Conservation (phyloP, 2,113 vertebrate genomes). For the Aldabrachelys gigantea region DNA sequence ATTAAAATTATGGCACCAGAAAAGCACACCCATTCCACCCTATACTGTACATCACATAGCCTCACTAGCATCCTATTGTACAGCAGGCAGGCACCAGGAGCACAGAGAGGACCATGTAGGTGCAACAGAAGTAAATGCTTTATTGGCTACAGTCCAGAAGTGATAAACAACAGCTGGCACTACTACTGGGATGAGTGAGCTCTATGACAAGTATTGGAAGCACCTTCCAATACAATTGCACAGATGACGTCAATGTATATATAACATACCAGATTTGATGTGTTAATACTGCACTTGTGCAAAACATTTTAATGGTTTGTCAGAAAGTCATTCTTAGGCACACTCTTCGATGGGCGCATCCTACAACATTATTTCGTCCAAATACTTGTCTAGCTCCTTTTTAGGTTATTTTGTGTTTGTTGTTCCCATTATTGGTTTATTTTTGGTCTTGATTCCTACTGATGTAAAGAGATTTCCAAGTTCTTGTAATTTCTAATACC, state of each 20-base stretch:
- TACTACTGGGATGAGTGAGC: background rate
- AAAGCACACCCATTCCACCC: background rate
- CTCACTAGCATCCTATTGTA: background rate
- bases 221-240: background rate
- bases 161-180: background rate
- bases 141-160: background rate
- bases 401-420: background rate
- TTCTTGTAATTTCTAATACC: background rate
- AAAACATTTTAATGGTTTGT: background rate
- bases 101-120: background rate
- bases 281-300: rapidly evolving
- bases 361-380: background rate
- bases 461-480: no score
- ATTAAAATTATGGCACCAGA: no score
- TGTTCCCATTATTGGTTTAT: background rate
- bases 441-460: no score
- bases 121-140: background rate
- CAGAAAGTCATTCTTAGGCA: background rate
- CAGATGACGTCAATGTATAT: background rate
- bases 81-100: background rate
- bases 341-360: background rate
- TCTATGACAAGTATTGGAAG: background rate
- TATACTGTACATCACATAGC: background rate
- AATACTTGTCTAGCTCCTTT: background rate
- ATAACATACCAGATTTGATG: background rate